Percentiles rank a stretch among this genome's conserved stretches.
phyloP scores from a whole-genome alignment of 2,888 invertebrate species.

The Siphlonurus alternatus region DNA sequence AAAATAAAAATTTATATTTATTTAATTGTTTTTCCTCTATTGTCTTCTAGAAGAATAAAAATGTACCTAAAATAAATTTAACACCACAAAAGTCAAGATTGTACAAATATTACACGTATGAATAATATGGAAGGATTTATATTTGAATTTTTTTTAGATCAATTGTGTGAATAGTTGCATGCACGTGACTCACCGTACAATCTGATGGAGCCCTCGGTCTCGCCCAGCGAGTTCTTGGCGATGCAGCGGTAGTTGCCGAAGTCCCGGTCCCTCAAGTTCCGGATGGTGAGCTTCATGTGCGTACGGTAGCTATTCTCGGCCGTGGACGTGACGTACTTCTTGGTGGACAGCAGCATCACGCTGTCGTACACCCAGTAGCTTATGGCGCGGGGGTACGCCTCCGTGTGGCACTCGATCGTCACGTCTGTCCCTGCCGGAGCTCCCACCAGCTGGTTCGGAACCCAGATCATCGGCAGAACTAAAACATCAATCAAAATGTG shows the following conservation, averaged over 20 bases:
- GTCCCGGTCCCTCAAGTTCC: slow-evolving; percentile 65
- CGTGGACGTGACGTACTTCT: slow-evolving; percentile 69
- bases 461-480: slow-evolving; percentile 92
- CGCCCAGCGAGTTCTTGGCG: slow-evolving; percentile 84
- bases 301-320: slow-evolving; percentile 77
- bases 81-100: too few species aligned
- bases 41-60: too few species aligned
- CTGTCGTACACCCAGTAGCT: slow-evolving; percentile 86
- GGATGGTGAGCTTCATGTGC: slow-evolving; percentile 76
- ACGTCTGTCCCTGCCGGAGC: slow-evolving; percentile 82
- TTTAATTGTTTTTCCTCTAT: too few species aligned
- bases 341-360: slow-evolving; percentile 75
- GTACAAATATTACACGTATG: too few species aligned
- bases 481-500: too few species aligned
- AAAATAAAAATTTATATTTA: too few species aligned
- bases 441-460: slow-evolving; percentile 83
- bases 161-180: too few species aligned
- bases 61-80: too few species aligned
- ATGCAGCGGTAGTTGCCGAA: slow-evolving; percentile 86
- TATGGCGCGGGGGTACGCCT: slow-evolving; percentile 80
- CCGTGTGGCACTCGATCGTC: slow-evolving; percentile 82
- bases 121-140: too few species aligned
- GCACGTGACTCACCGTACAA: slow-evolving; percentile 77
- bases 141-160: too few species aligned
- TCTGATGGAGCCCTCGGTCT: slow-evolving; percentile 83